Conservation (phyloP, 2,888 invertebrate species). For the Acleris laterana region DNA sequence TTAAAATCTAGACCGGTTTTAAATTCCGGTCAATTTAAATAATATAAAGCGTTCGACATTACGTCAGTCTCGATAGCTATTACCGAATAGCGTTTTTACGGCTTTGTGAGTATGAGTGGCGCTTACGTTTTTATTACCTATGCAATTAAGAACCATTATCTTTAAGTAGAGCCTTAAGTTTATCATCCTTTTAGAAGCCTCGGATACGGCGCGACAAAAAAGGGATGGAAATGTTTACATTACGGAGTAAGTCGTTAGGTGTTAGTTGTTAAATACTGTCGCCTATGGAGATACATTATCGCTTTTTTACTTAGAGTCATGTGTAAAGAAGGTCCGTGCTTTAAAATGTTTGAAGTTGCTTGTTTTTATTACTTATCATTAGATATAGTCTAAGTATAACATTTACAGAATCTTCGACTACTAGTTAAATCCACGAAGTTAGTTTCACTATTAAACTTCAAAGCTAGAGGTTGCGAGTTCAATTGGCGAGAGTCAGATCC, state of each 20-base stretch:
- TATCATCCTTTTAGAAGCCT: conserved; percentile 33
- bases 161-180: conserved; percentile 20
- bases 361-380: too few relatives aligned
- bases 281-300: background rate
- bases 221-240: conserved; percentile 50
- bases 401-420: too few relatives aligned
- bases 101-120: conserved; percentile 9
- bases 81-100: conserved; percentile 17
- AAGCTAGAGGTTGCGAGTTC: too few relatives aligned
- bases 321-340: too few relatives aligned
- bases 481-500: too few relatives aligned
- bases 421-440: too few relatives aligned
- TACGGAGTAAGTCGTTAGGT: conserved; percentile 44
- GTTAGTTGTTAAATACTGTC: background rate
- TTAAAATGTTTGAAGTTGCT: too few relatives aligned
- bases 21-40: background rate
- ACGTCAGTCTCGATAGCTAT: conserved; percentile 18
- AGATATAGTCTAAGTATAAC: too few relatives aligned
- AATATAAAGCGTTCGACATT: conserved; percentile 4
- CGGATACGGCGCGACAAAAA: conserved; percentile 45
- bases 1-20: conserved; percentile 7
- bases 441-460: too few relatives aligned
- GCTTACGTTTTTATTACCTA: conserved; percentile 20
- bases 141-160: conserved; percentile 24
- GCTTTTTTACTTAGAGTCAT: background rate